Evolutionary conservation across 2,888 invertebrate genomes (phyloP).

Genomic region (Watsonalla cultraria): DNA sequence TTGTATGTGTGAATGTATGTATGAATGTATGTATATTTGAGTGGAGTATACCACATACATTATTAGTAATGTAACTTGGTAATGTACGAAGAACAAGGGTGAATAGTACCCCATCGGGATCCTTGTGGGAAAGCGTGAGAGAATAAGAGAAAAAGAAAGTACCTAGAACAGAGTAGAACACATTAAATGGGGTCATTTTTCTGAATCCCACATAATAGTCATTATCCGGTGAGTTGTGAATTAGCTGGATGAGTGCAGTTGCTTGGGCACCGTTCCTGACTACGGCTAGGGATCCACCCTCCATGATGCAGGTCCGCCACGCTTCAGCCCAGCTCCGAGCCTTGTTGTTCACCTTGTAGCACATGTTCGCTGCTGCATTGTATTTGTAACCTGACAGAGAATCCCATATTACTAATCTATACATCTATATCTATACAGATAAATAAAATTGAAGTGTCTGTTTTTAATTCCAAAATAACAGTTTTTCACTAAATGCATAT

Average conservation of each 20-base stretch:
- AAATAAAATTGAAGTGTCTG: no score
- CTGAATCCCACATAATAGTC: background rate
- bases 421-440: no score
- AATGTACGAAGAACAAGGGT: no score
- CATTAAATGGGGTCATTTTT: background rate
- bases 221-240: background rate
- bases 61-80: no score
- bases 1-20: no score
- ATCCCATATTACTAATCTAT: background rate
- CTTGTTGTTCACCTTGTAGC: constrained; percentile 21
- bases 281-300: constrained; percentile 20
- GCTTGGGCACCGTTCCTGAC: constrained; percentile 10
- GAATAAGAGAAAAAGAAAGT: background rate
- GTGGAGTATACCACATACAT: no score
- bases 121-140: no score
- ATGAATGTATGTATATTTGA: no score
- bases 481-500: no score
- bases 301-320: constrained; percentile 24
- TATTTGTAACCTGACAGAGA: constrained; percentile 22
- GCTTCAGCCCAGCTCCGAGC: constrained; percentile 19
- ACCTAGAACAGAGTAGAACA: background rate
- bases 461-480: no score
- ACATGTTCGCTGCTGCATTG: constrained; percentile 16
- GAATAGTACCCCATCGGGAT: no score
- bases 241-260: background rate